Percentiles rank a stretch among this genome's conserved stretches.
Evolutionary conservation across 2,797 vertebrate species (phyloP).

Genomic region (Xiphorhynchus erythropygius): DNA sequence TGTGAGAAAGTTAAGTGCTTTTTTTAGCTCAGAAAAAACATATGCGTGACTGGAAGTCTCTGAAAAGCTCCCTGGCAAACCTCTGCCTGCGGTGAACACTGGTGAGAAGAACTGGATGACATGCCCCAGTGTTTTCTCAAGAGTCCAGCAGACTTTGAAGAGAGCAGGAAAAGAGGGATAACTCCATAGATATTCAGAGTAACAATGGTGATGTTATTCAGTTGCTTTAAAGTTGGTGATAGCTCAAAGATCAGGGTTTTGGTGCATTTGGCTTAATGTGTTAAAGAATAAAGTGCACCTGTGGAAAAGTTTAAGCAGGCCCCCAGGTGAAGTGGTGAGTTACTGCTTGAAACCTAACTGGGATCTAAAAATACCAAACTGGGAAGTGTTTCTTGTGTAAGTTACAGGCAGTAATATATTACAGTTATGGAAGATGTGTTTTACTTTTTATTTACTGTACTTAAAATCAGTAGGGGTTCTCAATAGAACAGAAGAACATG

Average conservation of each 20-base stretch:
- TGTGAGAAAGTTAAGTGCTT: background rate
- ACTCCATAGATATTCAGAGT: background rate
- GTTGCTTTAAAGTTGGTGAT: background rate
- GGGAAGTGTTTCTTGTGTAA: background rate
- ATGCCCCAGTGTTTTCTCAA: background rate
- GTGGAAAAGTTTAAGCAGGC: background rate
- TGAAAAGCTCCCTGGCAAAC: fast-evolving
- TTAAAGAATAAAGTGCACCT: background rate
- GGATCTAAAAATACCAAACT: background rate
- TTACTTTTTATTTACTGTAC: background rate
- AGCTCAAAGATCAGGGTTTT: background rate
- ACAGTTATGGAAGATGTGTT: background rate
- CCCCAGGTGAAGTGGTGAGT: background rate
- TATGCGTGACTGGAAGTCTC: background rate
- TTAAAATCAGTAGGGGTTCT: background rate
- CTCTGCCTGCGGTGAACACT: background rate
- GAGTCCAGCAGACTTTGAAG: background rate
- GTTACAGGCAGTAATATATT: background rate
- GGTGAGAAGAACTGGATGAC: background rate
- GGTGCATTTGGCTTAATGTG: fast-evolving
- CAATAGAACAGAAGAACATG: background rate
- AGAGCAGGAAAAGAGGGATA: background rate
- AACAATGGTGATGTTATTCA: background rate
- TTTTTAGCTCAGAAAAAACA: background rate
- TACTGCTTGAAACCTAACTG: background rate